Evolutionary conservation across 2,888 invertebrate genomes (phyloP), one percentile per base, ranked within the genome.

Genomic region (Hirudinaria manillensis): DNA sequence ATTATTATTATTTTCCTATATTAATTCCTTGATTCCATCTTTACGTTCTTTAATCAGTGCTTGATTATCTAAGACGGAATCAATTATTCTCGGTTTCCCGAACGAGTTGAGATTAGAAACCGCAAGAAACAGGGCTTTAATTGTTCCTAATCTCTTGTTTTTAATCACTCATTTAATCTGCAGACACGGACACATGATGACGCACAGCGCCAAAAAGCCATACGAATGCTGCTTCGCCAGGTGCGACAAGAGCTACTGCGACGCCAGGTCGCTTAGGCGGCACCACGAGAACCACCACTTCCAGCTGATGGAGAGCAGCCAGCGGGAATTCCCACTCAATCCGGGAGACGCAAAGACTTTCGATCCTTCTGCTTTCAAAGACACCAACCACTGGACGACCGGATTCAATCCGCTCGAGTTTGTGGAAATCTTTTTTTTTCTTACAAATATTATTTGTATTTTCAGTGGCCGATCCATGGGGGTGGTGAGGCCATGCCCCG

Each of bases 181-280:
- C 86, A 95, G 95, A 82, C 96, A 97, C 88, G 97, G 97, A 67
- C 97, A 97, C 87, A 93, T 96, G 93, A 89, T 97, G 84, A 97
- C 97, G 76, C 97, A 97, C 86, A 90, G 94, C 81, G 93, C 94
- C 87, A 96, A 97, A 87, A 97, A 97, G 85, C 97, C 97, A 27
- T 97, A 94, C 87, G 95, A 94, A 85, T 97, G 97, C 88, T 93
- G 93, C 85, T 93, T 94, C 77, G 93, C 93, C 81, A 94, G 93
- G 75, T 97, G 97, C 86, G 95, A 94, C 79, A 96, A 96, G 86
- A 95, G 95, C 77, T 97, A 98, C 87, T 97, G 97, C 87, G 97
- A 97, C 87, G 96, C 96, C 67, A 89, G 97, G 75, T 96, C 95
- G 19, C 87, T 97, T 79, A 89, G 95, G 75, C 89, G 97, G 72